Evolutionary conservation across 2,888 invertebrate species (phyloP).

Genomic region (Drosophila mayaguana): DNA sequence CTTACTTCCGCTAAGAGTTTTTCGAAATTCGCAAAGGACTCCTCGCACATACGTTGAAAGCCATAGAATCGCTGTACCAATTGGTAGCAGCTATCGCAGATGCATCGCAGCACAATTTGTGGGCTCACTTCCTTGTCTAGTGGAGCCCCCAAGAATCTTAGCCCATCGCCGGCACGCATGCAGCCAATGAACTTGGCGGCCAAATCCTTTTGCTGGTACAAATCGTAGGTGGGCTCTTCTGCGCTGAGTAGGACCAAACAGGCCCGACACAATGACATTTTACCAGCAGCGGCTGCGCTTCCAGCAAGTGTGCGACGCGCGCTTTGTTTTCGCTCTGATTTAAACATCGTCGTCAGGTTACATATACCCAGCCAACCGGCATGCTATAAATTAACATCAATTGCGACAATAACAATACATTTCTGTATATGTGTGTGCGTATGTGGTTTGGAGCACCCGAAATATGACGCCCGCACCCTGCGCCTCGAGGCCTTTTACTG

Average conservation of each 20-base stretch:
- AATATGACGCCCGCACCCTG: constrained; percentile 24
- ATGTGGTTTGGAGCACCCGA: constrained; percentile 9
- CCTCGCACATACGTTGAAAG: constrained; percentile 77
- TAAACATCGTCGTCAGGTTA: constrained; percentile 52
- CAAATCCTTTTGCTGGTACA: constrained; percentile 58
- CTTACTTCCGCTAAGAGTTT: constrained; percentile 53
- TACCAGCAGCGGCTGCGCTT: background rate
- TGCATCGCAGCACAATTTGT: constrained; percentile 62
- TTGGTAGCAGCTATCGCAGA: constrained; percentile 72
- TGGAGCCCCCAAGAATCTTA: constrained; percentile 2
- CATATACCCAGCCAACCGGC: constrained; percentile 25
- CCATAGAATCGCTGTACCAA: constrained; percentile 73
- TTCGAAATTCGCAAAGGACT: constrained; percentile 68
- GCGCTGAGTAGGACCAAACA: constrained; percentile 58
- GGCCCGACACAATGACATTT: constrained; percentile 66
- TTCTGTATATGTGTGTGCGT: background rate
- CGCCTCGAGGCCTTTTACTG: constrained; percentile 40
- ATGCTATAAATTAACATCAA: constrained; percentile 62
- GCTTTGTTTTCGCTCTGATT: constrained; percentile 46
- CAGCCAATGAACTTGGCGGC: constrained; percentile 66
- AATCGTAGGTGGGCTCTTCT: constrained; percentile 49
- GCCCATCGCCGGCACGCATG: constrained; percentile 26
- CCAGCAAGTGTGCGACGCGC: constrained; percentile 45
- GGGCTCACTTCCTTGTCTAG: constrained; percentile 39
- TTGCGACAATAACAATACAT: constrained; percentile 50